phyloP scores from a whole-genome alignment of 2,113 vertebrate species.

The Peromyscus maniculatus region DNA sequence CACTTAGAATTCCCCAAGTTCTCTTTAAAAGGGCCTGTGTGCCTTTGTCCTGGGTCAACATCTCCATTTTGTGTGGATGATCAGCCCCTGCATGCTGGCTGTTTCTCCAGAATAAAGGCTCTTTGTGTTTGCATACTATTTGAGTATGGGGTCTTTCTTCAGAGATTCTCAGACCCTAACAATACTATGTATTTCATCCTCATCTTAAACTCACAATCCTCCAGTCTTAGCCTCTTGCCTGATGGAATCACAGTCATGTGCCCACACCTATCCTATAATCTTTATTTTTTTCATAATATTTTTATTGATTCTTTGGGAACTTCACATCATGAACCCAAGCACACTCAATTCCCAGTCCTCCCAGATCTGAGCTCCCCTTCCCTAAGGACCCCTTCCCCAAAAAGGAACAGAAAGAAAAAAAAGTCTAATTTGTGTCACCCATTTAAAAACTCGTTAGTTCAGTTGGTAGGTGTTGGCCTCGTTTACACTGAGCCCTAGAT shows the following conservation, averaged over 20 bases:
- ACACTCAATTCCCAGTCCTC: background rate
- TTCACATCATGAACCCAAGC: background rate
- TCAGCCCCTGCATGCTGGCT: background rate
- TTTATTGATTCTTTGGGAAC: background rate
- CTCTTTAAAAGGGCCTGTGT: background rate
- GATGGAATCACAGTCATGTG: background rate
- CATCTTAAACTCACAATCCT: background rate
- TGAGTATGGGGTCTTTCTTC: background rate
- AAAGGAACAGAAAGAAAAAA: background rate
- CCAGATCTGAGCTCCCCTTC: background rate
- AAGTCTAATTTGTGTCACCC: background rate
- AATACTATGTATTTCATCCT: background rate
- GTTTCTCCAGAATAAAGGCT: background rate
- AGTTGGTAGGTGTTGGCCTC: background rate
- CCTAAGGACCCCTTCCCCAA: background rate
- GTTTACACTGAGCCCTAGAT: background rate
- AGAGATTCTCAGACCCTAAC: background rate
- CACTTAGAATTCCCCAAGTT: background rate
- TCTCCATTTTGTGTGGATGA: background rate
- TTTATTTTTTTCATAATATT: background rate
- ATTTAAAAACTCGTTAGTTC: background rate
- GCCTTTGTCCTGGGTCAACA: background rate
- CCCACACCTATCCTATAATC: background rate
- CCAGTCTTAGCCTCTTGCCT: background rate
- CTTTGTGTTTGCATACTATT: background rate